A percentile compares a stretch with the other conserved stretches of the same genome.
These are phyloP conservation scores for Pachyramphus minor DNA, from an alignment of 2,113 vertebrate genomes.

Conservation along the genomic window DNA sequence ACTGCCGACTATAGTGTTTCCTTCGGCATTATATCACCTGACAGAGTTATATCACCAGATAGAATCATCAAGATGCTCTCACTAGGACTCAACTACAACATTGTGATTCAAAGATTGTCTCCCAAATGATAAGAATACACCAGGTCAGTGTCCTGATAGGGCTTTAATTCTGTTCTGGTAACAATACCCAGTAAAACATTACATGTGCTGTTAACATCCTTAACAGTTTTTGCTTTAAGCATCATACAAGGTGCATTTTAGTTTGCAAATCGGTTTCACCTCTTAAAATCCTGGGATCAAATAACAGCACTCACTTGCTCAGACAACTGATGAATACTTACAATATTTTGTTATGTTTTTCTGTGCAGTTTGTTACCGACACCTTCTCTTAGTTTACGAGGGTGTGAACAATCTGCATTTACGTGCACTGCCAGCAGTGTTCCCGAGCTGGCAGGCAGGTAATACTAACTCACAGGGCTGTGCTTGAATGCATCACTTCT, in stretches of 20 bases:
- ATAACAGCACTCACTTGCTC: not conserved
- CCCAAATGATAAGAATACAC: not conserved
- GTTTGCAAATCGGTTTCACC: not conserved
- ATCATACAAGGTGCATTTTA: not conserved
- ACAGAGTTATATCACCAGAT: not conserved
- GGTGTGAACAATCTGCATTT: slow-evolving; percentile 12
- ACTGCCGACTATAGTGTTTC: not conserved
- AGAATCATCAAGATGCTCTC: not conserved
- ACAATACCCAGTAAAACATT: not conserved
- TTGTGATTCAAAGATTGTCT: not conserved
- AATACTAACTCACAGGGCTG: slow-evolving; percentile 9
- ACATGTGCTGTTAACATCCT: not conserved
- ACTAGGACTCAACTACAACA: not conserved
- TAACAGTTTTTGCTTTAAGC: not conserved
- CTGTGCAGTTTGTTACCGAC: not conserved
- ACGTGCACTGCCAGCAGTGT: not conserved
- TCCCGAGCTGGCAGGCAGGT: slow-evolving; percentile 37
- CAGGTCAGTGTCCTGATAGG: not conserved
- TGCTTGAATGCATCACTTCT: slow-evolving; percentile 49
- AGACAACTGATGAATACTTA: not conserved
- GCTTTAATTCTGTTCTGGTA: not conserved
- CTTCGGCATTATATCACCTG: not conserved
- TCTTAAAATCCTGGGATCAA: not conserved
- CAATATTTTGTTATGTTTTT: not conserved
- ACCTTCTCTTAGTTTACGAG: not conserved